Base-by-base conservation (phyloP, 2,113 vertebrate genomes). In the Pantherophis guttatus region DNA sequence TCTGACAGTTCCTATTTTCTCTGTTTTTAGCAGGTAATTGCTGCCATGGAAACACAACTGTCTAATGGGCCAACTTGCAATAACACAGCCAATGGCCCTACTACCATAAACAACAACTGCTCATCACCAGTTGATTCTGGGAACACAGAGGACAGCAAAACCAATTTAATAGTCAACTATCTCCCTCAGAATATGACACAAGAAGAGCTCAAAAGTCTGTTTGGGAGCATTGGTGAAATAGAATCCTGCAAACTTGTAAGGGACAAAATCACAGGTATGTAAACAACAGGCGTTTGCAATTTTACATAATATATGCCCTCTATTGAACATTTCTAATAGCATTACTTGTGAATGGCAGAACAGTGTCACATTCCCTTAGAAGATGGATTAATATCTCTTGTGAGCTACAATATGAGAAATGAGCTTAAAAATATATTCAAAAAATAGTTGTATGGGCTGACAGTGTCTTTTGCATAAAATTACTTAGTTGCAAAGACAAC, bases 41-140 rank as follows among this genome's bases (percentile, higher is more conserved):
- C 99, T 98, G 98, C 99, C 98, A 99, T 99, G 99, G 99, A 99
- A 98, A 99, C 99, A 96, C 99, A 99, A 96, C 98, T 99, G 96
- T 99, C 99, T 97, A 99, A 99, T 96, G 99, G 99, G 96, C 98
- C 98, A 95, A 98, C 98, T 95, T 99, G 99, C 98, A 99, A 99
- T 98, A 99, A 98, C 97, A 99, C 98, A 95, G 98, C 98, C 97
- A 99, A 99, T 97, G 98, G 98, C 96, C 98, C 99, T 92, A 98
- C 98, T 58, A 98, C 98, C 90, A 98, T 99, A 96, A 98, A 98
- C 94, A 99, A 99, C 98, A 99, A 97, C 97, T 99, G 99, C 96
- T 98, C 99, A 1, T 99, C 99, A 52, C 98, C 99, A 87, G 98
- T 99, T 96, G 99, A 99, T 97, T 98, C 99, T 92, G 98, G 98